Evolutionary conservation across 2,888 invertebrate species (phyloP).

Genomic region (Mimumesa dahlbomi): DNA sequence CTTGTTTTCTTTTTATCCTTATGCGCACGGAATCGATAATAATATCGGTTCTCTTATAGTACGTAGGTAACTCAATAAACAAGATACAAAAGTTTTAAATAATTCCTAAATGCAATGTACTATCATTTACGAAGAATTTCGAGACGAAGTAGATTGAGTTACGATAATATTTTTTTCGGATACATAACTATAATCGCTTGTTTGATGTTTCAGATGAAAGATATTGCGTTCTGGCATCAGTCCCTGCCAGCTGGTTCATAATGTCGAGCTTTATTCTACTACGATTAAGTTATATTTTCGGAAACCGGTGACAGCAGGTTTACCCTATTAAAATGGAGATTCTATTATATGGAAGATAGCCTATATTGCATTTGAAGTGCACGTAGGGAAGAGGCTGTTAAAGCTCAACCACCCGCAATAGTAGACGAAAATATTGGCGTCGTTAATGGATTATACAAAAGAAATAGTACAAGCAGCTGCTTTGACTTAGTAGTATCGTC

Average conservation of each 20-base stretch:
- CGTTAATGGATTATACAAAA: constrained; percentile 7
- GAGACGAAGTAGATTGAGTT: no score
- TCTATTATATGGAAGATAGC: constrained; percentile 49
- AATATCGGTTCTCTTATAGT: no score
- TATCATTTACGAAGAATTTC: no score
- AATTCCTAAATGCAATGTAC: no score
- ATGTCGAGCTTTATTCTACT: constrained; percentile 85
- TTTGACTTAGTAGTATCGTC: constrained; percentile 22
- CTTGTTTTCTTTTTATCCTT: no score
- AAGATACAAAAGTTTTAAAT: no score
- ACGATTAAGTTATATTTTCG: constrained; percentile 73
- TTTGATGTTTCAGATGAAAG: constrained; percentile 86
- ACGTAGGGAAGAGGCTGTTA: constrained; percentile 32
- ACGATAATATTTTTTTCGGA: no score
- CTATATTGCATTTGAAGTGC: constrained; percentile 38
- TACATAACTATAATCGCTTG: constrained; percentile 65
- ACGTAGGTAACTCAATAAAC: no score
- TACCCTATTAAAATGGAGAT: constrained; percentile 3
- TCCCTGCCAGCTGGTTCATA: constrained; percentile 89
- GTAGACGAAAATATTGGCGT: constrained; percentile 17
- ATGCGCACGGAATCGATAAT: no score
- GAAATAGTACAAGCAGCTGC: constrained; percentile 19
- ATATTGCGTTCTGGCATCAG: constrained; percentile 88
- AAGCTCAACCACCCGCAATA: constrained; percentile 29
- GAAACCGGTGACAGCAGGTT: constrained; percentile 73